phyloP scores from a whole-genome alignment of 2,113 vertebrate species.

The Vulpes vulpes region DNA sequence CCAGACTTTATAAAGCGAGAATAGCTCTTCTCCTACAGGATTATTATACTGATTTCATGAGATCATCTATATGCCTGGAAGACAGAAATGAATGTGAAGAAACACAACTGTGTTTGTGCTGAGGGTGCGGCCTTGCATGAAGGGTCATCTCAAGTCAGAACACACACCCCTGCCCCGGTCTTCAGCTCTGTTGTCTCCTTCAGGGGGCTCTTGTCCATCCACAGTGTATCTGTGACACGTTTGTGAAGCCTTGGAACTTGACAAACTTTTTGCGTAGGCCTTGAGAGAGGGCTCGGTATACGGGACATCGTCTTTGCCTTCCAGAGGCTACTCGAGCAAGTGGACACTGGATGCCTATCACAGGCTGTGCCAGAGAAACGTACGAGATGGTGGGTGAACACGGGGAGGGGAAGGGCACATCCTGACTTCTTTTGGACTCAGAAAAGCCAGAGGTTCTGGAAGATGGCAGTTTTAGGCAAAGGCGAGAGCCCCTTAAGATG shows the following conservation, averaged over 20 bases:
- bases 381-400: background rate
- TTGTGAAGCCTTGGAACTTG: background rate
- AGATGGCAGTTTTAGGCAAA: background rate
- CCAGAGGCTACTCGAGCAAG: background rate
- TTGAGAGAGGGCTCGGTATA: background rate
- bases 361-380: background rate
- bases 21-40: background rate
- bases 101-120: background rate
- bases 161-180: background rate
- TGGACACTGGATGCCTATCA: background rate
- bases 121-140: background rate
- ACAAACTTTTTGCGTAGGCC: background rate
- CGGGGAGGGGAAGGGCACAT: background rate
- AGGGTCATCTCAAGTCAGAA: background rate
- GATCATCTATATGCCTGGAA: background rate
- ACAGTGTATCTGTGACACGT: background rate
- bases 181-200: background rate
- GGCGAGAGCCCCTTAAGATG: background rate
- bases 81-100: background rate
- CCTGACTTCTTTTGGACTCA: background rate
- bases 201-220: too few species aligned
- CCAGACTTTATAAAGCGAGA: background rate
- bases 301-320: background rate
- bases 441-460: conserved; percentile 2
- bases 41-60: background rate